A percentile compares a stretch with the other conserved stretches of the same genome.
Conservation (phyloP, 2,888 invertebrate species). For the Melanargia galathea region DNA sequence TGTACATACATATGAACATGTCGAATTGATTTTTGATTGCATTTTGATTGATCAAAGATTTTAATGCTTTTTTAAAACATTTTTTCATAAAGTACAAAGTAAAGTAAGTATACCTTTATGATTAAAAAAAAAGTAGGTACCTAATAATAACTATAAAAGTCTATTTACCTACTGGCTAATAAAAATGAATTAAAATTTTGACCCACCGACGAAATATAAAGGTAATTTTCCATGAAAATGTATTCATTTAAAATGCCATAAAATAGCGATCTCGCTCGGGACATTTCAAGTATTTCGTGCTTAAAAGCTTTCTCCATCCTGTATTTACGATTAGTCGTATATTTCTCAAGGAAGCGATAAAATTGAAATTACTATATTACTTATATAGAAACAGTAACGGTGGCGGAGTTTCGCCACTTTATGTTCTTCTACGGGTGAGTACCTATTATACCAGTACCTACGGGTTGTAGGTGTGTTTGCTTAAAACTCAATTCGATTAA, state of each 20-base stretch:
- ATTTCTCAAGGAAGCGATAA: slow-evolving; percentile 32
- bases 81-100: no score
- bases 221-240: slow-evolving; percentile 15
- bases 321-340: slow-evolving; percentile 36
- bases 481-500: slow-evolving; percentile 22
- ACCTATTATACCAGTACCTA: background rate
- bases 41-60: no score
- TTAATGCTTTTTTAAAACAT: no score
- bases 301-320: slow-evolving; percentile 32
- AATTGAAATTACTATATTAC: slow-evolving; percentile 30
- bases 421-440: slow-evolving; percentile 14
- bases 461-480: slow-evolving; percentile 3
- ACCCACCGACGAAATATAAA: background rate
- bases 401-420: slow-evolving; percentile 21
- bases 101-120: no score
- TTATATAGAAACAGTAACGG: slow-evolving; percentile 23
- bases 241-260: slow-evolving; percentile 22
- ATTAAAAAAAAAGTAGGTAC: no score
- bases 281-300: slow-evolving; percentile 26
- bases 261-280: slow-evolving; percentile 15
- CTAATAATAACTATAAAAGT: no score
- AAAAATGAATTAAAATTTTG: slow-evolving; percentile 2
- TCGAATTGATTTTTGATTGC: no score
- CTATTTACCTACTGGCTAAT: no score
- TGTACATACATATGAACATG: no score